Evolutionary conservation across 2,888 invertebrate species (phyloP).

Genomic region (Odontomyia ornata): DNA sequence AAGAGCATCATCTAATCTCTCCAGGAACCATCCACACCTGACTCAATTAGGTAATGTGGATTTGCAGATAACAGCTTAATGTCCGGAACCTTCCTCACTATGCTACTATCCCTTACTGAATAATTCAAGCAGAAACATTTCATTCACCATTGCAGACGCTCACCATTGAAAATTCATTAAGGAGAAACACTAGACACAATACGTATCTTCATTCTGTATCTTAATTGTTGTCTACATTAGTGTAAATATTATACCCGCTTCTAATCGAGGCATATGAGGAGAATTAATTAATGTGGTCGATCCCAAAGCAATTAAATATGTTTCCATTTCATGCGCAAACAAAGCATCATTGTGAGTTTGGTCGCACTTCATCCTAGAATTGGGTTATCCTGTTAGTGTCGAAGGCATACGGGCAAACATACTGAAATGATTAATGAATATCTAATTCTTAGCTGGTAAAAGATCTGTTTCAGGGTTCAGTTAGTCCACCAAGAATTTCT

Average conservation of each 20-base stretch:
- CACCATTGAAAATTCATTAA: background rate
- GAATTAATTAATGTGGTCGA: too few relatives aligned
- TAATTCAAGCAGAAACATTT: background rate
- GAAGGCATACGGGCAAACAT: too few relatives aligned
- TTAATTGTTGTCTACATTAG: slow-evolving; percentile 1
- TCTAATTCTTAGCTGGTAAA: too few relatives aligned
- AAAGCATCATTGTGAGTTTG: too few relatives aligned
- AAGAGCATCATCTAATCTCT: background rate
- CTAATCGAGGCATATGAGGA: too few relatives aligned
- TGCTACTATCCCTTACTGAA: background rate
- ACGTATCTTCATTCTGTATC: background rate
- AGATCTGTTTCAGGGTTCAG: too few relatives aligned
- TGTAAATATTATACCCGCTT: background rate
- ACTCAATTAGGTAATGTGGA: background rate
- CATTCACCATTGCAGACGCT: background rate
- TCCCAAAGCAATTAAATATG: too few relatives aligned
- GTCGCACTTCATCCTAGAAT: too few relatives aligned
- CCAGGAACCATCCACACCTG: background rate
- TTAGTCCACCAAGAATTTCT: too few relatives aligned
- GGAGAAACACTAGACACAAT: background rate
- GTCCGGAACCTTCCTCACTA: background rate
- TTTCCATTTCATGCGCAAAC: too few relatives aligned
- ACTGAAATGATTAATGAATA: too few relatives aligned
- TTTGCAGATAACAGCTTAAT: background rate
- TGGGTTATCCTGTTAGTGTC: too few relatives aligned